Evolutionary conservation across 2,888 invertebrate species (phyloP).

Genomic region (Punctoribates punctum): DNA sequence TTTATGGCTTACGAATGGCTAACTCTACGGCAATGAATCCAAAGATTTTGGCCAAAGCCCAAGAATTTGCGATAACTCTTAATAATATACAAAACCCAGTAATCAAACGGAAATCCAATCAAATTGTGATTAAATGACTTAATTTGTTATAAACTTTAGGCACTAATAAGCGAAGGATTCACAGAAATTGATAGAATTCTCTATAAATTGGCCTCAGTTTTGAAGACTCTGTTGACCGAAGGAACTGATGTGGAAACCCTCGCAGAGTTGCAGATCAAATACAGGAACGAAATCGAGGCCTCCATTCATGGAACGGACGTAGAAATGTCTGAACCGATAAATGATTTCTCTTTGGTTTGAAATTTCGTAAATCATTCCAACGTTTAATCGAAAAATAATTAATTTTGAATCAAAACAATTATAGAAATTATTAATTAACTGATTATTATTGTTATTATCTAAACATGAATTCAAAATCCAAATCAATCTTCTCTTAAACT

Average conservation of each 20-base stretch:
- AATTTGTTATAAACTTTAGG: not conserved
- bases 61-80: not conserved
- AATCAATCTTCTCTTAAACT: too few species aligned
- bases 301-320: too few species aligned
- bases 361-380: not conserved
- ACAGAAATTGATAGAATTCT: not conserved
- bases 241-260: not conserved
- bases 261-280: not conserved
- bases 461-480: not conserved
- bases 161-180: not conserved
- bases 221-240: not conserved
- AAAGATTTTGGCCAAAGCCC: slow-evolving; percentile 34
- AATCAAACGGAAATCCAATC: not conserved
- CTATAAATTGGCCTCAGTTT: not conserved
- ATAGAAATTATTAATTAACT: not conserved
- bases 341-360: slow-evolving; percentile 2
- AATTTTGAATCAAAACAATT: too few species aligned
- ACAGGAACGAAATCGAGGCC: not conserved
- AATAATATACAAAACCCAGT: not conserved
- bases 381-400: too few species aligned
- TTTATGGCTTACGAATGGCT: slow-evolving; percentile 60
- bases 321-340: not conserved
- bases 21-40: slow-evolving; percentile 21
- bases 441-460: too few species aligned
- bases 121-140: not conserved